Conservation (phyloP, 2,797 vertebrate genomes). For the Balearica regulorum region DNA sequence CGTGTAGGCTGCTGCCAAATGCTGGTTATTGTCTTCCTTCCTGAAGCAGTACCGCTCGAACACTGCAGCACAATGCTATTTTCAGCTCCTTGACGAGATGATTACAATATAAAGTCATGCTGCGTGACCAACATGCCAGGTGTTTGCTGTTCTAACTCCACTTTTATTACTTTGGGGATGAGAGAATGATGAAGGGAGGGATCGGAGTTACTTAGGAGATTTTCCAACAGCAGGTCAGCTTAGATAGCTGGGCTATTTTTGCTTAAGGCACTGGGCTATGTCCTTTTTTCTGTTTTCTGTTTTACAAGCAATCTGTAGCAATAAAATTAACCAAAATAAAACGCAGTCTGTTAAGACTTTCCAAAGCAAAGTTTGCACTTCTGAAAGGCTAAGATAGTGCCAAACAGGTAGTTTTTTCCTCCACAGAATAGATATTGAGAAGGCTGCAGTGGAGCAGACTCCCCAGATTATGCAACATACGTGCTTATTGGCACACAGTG, state of each 20-base stretch:
- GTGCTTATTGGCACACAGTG: background rate
- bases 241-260: conserved; percentile 24
- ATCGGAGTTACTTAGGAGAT: conserved; percentile 17
- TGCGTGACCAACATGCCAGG: conserved; percentile 71
- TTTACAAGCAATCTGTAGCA: background rate
- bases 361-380: background rate
- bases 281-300: background rate
- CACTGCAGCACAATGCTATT: conserved; percentile 61
- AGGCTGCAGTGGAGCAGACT: background rate
- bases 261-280: background rate
- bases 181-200: conserved; percentile 31
- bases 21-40: conserved; percentile 69
- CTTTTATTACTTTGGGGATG: conserved; percentile 50
- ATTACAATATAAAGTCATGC: conserved; percentile 69
- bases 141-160: conserved; percentile 65
- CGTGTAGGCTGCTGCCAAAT: conserved; percentile 63
- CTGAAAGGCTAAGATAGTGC: background rate
- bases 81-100: conserved; percentile 66
- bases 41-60: conserved; percentile 45
- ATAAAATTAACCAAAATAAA: conserved; percentile 1
- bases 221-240: conserved; percentile 45
- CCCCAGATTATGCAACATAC: background rate
- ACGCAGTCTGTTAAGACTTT: background rate
- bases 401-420: background rate
- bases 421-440: background rate